A percentile compares a stretch with the other conserved stretches of the same genome.
These are phyloP conservation scores for Orthonevra nobilis DNA, from an alignment of 2,888 invertebrate species.

Conservation along the genomic window DNA sequence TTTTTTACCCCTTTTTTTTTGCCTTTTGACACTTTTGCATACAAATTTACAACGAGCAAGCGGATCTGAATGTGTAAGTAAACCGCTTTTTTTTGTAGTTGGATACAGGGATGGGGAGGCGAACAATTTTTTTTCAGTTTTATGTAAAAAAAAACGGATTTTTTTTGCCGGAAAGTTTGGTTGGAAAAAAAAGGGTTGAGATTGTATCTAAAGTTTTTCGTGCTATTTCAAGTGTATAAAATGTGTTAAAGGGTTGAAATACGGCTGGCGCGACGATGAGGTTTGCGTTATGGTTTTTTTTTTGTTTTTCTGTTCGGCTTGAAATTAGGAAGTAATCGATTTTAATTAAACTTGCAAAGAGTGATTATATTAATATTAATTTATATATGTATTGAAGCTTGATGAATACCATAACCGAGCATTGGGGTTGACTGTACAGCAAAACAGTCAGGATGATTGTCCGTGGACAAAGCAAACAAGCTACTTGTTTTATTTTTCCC, in stretches of 20 bases:
- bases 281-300: slow-evolving; percentile 9
- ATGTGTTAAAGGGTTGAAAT: slow-evolving; percentile 66
- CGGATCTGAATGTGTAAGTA: slow-evolving; percentile 65
- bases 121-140: slow-evolving; percentile 28
- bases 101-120: slow-evolving; percentile 19
- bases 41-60: slow-evolving; percentile 52
- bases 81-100: slow-evolving; percentile 66
- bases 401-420: too few relatives aligned
- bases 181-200: slow-evolving; percentile 45
- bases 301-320: neutral
- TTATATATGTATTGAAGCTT: too few relatives aligned
- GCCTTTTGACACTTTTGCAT: slow-evolving; percentile 69
- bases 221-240: slow-evolving; percentile 66
- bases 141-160: slow-evolving; percentile 42
- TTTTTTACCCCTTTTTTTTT: slow-evolving; percentile 35
- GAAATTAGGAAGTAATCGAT: slow-evolving; percentile 22
- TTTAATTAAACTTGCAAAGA: slow-evolving; percentile 16
- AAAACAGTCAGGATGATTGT: too few relatives aligned
- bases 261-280: slow-evolving; percentile 20
- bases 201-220: slow-evolving; percentile 62
- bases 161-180: slow-evolving; percentile 40
- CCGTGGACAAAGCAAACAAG: too few relatives aligned
- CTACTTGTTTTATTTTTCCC: too few relatives aligned
- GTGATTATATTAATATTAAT: too few relatives aligned
- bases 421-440: too few relatives aligned